Base-by-base conservation (phyloP, 2,113 vertebrate genomes). In the Paradisaea rubra region DNA sequence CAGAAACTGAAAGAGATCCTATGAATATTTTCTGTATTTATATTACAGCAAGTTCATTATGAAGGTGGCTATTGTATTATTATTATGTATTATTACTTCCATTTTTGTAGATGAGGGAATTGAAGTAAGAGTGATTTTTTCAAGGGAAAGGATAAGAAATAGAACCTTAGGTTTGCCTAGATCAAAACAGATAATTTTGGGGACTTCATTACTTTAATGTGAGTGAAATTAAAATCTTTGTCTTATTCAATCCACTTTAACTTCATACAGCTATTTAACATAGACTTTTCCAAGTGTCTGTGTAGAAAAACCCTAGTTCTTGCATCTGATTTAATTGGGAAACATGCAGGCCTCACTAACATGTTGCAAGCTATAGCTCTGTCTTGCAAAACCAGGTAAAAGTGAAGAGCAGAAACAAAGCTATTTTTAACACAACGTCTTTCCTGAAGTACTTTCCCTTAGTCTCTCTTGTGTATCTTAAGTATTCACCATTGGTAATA, bases 381-480 rank as follows among this genome's bases (percentile, higher is more conserved):
- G 25, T 86, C 65, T 79, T 80, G 63, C 45, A 93, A 94, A 88
- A 79, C 21, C 41, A 88, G 57, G 88, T 93, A 82, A 89, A 93
- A 95, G 53, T 49, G 41, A 87, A 92, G 37, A 81, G 59, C 59
- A 50, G 30, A 64, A 91, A 50, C 61, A 87, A 70, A 76, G 60
- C n/a, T 94, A 45, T 91, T 92, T 93, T 88, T 88, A 74, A 74
- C 47, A 66, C 6, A 42, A 68, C 0, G 0, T 89, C 80, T 93
- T 81, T 74, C 52, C 56, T n/a, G 82, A 71, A 92, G 31, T 53
- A 49, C 71, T 91, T 77, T 72, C 68, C 45, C 27, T 53, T 13
- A 91, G 53, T 41, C n/a, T 81, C 4, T 82, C 65, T 44, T 78
- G 17, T 41, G 3, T 56, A 71, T 70, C 28, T 79, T 69, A 69